Conservation (phyloP, 1,140 invertebrate species). For the Macrobrachium rosenbergii region DNA sequence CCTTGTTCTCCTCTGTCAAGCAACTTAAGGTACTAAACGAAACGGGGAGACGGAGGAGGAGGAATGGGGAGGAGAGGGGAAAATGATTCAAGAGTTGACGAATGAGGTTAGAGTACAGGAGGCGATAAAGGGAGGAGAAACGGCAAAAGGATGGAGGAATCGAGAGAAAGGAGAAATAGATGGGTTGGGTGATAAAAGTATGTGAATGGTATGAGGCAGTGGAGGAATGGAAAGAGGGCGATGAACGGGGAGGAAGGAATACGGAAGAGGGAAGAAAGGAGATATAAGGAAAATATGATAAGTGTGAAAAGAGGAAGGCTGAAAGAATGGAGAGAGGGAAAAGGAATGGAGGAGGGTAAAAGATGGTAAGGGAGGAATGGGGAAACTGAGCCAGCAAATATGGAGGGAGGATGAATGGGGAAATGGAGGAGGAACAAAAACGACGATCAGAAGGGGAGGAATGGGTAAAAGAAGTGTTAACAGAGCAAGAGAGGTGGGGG, state of each 20-base stretch:
- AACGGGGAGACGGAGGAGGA: neutral
- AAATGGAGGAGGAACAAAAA: neutral
- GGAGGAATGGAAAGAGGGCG: neutral
- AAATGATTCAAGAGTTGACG: neutral
- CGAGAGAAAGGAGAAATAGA: neutral
- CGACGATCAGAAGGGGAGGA: neutral
- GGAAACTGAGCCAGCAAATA: neutral
- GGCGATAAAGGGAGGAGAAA: neutral
- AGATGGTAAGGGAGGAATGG: neutral
- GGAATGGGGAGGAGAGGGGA: neutral
- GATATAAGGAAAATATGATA: neutral
- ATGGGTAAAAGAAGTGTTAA: neutral
- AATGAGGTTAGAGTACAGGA: neutral
- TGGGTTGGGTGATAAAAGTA: neutral
- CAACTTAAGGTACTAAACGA: neutral
- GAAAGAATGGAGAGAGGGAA: neutral
- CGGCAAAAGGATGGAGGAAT: neutral
- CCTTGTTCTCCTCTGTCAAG: too few species aligned
- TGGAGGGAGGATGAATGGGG: neutral
- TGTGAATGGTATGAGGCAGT: neutral
- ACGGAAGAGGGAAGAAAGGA: neutral
- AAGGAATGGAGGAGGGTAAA: neutral
- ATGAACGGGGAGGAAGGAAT: neutral
- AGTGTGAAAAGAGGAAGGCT: neutral
- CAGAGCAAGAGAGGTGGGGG: neutral